phyloP scores from a whole-genome alignment of 2,888 invertebrate genomes.

The Drosophila peninsularis region DNA sequence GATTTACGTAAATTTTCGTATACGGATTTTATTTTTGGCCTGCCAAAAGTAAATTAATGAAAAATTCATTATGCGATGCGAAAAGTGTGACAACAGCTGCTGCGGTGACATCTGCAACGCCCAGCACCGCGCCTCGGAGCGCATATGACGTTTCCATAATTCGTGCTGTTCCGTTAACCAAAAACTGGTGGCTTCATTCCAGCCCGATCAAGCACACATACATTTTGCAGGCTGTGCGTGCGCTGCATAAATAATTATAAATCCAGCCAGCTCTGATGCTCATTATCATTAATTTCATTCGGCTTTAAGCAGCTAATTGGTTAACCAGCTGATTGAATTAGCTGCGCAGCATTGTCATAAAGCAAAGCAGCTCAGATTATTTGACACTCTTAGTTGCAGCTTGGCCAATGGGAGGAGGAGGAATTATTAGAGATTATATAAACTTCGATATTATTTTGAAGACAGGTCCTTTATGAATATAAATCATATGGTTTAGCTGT shows the following conservation, averaged over 20 bases:
- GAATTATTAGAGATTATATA: too few relatives aligned
- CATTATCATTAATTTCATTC: conserved; percentile 10
- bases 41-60: conserved; percentile 56
- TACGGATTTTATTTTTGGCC: conserved; percentile 29
- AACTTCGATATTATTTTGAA: too few relatives aligned
- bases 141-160: conserved; percentile 22
- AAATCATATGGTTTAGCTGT: too few relatives aligned
- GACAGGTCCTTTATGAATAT: too few relatives aligned
- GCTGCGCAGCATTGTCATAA: too few relatives aligned
- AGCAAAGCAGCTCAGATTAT: too few relatives aligned
- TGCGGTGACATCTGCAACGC: conserved; percentile 35
- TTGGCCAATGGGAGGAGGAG: too few relatives aligned
- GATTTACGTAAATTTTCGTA: conserved; percentile 6
- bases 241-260: not conserved
- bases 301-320: conserved; percentile 1
- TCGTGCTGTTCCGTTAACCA: conserved; percentile 31
- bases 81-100: conserved; percentile 29
- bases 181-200: conserved; percentile 37
- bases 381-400: too few relatives aligned
- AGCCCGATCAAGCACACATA: conserved; percentile 43
- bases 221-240: conserved; percentile 8
- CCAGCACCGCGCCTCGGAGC: not conserved
- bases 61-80: conserved; percentile 63
- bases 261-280: not conserved
- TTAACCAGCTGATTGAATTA: conserved; percentile 3